These are phyloP conservation scores for Myanophis thanlyinensis DNA, from an alignment of 2,113 vertebrate genomes.

Conservation along the genomic window DNA sequence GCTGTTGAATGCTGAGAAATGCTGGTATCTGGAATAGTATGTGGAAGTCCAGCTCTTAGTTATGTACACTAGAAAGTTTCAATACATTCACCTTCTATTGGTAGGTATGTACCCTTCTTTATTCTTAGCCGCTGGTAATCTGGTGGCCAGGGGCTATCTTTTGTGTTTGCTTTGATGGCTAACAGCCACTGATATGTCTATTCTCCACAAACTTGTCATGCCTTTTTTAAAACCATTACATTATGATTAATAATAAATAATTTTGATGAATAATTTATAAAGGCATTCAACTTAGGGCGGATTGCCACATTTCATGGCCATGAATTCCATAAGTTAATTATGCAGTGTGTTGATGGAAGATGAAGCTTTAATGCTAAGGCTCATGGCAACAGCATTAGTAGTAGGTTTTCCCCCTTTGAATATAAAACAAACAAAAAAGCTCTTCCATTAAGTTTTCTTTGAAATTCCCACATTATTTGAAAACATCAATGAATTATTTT, in stretches of 20 bases:
- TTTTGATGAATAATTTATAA: neutral
- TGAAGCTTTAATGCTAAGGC: neutral
- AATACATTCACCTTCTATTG: neutral
- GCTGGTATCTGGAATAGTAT: neutral
- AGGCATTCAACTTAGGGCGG: neutral
- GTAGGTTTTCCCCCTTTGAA: neutral
- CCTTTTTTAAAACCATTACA: neutral
- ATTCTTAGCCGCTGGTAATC: neutral
- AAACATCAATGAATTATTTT: neutral
- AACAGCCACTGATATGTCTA: neutral
- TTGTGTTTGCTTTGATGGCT: neutral
- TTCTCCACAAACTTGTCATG: neutral
- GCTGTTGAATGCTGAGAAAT: neutral
- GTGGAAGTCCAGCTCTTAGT: neutral
- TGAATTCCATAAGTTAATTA: slow-evolving; percentile 18
- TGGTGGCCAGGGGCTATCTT: neutral
- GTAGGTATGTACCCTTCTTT: neutral
- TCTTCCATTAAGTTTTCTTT: neutral
- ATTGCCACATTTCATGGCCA: neutral
- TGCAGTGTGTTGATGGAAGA: neutral
- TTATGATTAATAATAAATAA: slow-evolving; percentile 18
- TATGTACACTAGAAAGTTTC: neutral
- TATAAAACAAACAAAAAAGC: neutral
- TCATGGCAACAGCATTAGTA: neutral
- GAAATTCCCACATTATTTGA: neutral